Conservation (phyloP, 2,113 vertebrate genomes). For the Formicarius rufipectus region DNA sequence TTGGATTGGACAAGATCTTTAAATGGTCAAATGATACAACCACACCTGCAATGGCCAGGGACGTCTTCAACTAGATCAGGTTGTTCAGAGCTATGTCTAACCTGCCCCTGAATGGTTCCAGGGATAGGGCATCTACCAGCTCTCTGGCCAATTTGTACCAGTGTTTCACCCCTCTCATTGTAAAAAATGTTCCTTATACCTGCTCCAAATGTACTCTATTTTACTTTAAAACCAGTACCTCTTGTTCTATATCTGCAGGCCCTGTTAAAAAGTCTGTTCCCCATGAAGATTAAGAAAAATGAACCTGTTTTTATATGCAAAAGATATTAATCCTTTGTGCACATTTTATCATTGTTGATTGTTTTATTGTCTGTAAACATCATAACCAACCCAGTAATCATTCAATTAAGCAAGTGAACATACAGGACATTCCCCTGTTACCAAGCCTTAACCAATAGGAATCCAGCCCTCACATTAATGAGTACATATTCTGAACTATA, state of each 20-base stretch:
- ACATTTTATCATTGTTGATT: slow-evolving; percentile 27
- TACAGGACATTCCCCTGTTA: slow-evolving; percentile 57
- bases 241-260: neutral
- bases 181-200: neutral
- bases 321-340: neutral
- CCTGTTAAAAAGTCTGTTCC: neutral
- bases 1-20: neutral
- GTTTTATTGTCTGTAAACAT: slow-evolving; percentile 69
- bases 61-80: neutral
- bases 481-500: slow-evolving; percentile 26
- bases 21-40: neutral
- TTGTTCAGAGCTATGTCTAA: neutral
- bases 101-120: neutral
- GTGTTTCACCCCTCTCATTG: neutral
- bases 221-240: neutral
- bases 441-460: slow-evolving; percentile 55
- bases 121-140: neutral
- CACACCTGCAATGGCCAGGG: neutral
- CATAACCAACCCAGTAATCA: neutral
- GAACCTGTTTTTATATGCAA: neutral
- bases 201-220: neutral
- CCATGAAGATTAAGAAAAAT: neutral
- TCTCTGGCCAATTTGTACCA: neutral
- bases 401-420: slow-evolving; percentile 38
- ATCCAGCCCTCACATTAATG: slow-evolving; percentile 38